phyloP scores from a whole-genome alignment of 1,140 invertebrate species.

The Spodoptera litura region DNA sequence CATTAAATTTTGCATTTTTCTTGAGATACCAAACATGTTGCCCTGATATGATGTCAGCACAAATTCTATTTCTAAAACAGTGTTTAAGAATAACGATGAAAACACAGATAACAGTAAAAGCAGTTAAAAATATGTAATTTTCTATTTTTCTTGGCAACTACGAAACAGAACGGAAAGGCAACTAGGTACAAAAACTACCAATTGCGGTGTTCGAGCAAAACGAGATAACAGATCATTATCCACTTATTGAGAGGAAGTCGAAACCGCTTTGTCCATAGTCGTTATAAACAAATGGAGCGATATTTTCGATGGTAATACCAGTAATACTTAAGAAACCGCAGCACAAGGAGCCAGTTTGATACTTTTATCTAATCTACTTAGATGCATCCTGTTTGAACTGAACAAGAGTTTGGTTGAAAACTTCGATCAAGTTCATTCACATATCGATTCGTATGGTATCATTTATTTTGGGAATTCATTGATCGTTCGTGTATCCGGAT shows the following conservation, averaged over 20 bases:
- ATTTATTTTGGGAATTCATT: constrained; percentile 12
- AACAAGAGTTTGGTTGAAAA: constrained; percentile 15
- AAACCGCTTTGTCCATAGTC: constrained; percentile 66
- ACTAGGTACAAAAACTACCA: constrained; percentile 57
- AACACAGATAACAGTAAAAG: constrained; percentile 5
- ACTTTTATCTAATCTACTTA: constrained; percentile 39
- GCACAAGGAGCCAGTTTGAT: constrained; percentile 30
- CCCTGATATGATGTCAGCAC: too few relatives aligned
- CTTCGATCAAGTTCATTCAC: constrained; percentile 30
- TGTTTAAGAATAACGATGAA: neutral
- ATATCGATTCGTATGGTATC: neutral
- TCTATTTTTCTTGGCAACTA: constrained; percentile 41
- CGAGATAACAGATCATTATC: constrained; percentile 75
- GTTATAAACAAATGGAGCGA: constrained; percentile 63
- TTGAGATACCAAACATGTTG: too few relatives aligned
- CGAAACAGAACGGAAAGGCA: constrained; percentile 64
- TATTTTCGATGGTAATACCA: constrained; percentile 49
- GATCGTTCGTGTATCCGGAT: constrained; percentile 4
- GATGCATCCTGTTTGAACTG: constrained; percentile 27
- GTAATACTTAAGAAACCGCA: constrained; percentile 45
- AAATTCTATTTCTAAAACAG: too few relatives aligned
- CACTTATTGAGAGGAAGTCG: constrained; percentile 78
- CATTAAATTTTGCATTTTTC: too few relatives aligned
- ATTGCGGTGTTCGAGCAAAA: constrained; percentile 64
- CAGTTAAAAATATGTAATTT: constrained; percentile 45